Conservation (phyloP, 1,140 invertebrate species). For the Hyles vespertilio region DNA sequence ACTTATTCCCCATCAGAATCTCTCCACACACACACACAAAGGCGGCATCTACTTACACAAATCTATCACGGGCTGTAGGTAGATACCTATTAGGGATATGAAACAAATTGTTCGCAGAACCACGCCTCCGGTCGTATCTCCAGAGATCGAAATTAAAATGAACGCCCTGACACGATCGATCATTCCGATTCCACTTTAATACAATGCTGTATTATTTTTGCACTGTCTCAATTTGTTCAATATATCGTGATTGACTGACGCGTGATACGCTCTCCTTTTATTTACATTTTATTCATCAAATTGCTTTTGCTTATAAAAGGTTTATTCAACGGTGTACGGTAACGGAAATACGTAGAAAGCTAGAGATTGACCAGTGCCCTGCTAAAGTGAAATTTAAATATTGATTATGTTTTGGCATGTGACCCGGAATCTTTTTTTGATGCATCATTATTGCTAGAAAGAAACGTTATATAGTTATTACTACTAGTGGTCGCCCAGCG, state of each 20-base stretch:
- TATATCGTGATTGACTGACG: constrained; percentile 47
- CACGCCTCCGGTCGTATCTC: constrained; percentile 65
- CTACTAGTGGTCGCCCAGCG: too few species aligned
- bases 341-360: background rate
- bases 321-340: constrained; percentile 1
- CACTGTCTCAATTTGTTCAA: constrained; percentile 68
- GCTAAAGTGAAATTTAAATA: too few species aligned
- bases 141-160: constrained; percentile 72
- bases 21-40: too few species aligned
- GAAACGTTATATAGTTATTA: too few species aligned
- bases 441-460: too few species aligned
- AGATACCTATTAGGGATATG: constrained; percentile 58
- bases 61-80: constrained; percentile 21
- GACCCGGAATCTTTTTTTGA: too few species aligned
- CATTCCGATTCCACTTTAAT: constrained; percentile 71
- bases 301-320: constrained; percentile 34
- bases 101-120: constrained; percentile 68
- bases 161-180: constrained; percentile 71
- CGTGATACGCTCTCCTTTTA: constrained; percentile 52
- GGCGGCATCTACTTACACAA: too few species aligned
- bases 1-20: too few species aligned
- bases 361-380: too few species aligned
- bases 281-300: constrained; percentile 50
- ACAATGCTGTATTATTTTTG: constrained; percentile 67
- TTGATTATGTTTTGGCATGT: too few species aligned